Evolutionary conservation across 53 echinoderm and acorn worm genomes (phyloP).

Genomic region (Zoroaster sp.): DNA sequence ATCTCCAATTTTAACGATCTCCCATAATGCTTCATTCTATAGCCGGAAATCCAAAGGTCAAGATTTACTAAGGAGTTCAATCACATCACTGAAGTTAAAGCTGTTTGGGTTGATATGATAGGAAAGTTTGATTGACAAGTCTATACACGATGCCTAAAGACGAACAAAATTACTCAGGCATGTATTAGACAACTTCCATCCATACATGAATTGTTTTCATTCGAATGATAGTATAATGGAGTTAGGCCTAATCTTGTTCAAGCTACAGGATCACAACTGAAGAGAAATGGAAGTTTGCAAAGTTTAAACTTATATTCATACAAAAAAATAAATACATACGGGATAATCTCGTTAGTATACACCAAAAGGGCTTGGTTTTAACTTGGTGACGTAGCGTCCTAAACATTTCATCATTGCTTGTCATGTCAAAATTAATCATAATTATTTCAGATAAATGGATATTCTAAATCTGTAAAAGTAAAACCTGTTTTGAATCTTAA

Average conservation of each 20-base stretch:
- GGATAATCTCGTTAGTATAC: too few relatives aligned
- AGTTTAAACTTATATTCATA: not conserved
- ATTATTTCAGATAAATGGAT: too few relatives aligned
- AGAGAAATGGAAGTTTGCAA: not conserved
- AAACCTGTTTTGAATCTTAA: too few relatives aligned
- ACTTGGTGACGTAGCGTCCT: too few relatives aligned
- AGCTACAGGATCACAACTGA: not conserved
- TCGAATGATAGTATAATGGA: not conserved
- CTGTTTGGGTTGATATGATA: not conserved
- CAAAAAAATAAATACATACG: too few relatives aligned
- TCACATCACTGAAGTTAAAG: not conserved
- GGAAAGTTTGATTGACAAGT: constrained; percentile 7
- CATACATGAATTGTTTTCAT: not conserved
- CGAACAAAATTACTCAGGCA: not conserved
- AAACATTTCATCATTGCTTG: too few relatives aligned
- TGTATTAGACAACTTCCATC: not conserved
- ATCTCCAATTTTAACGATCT: too few relatives aligned
- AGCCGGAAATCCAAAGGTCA: not conserved
- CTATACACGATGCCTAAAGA: not conserved
- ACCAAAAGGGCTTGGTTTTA: too few relatives aligned
- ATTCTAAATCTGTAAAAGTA: too few relatives aligned
- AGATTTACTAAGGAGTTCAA: not conserved
- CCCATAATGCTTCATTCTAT: too few relatives aligned
- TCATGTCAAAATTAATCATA: too few relatives aligned
- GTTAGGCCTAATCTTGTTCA: not conserved